Evolutionary conservation across 1,140 invertebrate species (phyloP).

Genomic region (Dreissena rostriformis): DNA sequence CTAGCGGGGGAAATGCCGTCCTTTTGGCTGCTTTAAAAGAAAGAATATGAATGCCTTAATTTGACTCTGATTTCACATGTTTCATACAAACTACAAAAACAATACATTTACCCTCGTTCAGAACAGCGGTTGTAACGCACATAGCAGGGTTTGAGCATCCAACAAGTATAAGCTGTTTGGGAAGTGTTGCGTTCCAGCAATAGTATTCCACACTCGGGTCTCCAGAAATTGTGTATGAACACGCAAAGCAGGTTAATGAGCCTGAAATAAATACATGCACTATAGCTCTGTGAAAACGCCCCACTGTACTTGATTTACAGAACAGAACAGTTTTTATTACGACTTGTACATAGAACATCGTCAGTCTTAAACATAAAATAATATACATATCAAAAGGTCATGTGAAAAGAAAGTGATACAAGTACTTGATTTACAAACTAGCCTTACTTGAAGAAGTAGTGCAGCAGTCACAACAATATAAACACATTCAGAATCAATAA

Average conservation of each 20-base stretch:
- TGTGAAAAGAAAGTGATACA: no score
- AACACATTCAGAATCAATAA: no score
- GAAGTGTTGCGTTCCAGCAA: constrained; percentile 10
- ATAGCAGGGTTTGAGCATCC: background rate
- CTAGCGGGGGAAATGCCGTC: background rate
- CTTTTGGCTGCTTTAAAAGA: background rate
- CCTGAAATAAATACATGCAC: background rate
- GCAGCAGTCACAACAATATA: no score
- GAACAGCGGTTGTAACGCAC: constrained; percentile 3
- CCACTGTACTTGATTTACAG: no score
- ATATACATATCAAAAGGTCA: no score
- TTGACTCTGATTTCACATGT: background rate
- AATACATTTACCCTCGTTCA: constrained; percentile 20
- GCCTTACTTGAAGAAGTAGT: no score
- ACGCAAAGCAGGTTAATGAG: constrained; percentile 12
- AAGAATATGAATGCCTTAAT: background rate
- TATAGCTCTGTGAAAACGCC: no score
- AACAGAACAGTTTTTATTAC: no score
- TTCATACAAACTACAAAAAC: background rate
- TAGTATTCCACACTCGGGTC: constrained; percentile 15
- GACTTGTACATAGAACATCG: no score
- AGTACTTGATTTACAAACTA: no score
- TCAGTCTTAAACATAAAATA: no score
- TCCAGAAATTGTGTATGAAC: constrained; percentile 23
- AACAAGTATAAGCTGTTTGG: background rate